Evolutionary conservation across 2,113 vertebrate species (phyloP).

Genomic region (Bubalus kerabau): DNA sequence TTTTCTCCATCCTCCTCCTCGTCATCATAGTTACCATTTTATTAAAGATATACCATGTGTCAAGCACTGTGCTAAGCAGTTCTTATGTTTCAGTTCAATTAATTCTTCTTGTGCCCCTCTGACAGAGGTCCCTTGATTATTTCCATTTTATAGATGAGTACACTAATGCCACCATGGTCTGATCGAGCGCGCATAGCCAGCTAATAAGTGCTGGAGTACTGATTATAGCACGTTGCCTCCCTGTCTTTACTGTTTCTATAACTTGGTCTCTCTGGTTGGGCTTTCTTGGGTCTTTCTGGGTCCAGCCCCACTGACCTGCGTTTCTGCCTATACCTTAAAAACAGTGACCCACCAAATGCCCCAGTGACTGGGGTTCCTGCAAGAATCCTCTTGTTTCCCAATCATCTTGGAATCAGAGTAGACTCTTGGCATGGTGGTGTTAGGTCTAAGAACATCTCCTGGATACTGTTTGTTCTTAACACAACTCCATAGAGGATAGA

Average conservation of each 20-base stretch:
- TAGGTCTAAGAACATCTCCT: neutral
- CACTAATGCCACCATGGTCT: neutral
- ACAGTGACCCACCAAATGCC: neutral
- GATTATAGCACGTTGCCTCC: neutral
- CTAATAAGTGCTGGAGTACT: neutral
- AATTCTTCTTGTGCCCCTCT: neutral
- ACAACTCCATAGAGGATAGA: neutral
- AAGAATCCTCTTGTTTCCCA: neutral
- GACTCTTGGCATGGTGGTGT: neutral
- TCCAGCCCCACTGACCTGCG: neutral
- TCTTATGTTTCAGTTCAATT: neutral
- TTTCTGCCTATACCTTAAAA: neutral
- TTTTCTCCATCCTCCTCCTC: neutral
- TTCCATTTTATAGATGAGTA: neutral
- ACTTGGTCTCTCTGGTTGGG: neutral
- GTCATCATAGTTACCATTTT: neutral
- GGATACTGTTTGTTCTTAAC: neutral
- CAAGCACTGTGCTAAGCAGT: neutral
- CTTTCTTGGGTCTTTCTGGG: neutral
- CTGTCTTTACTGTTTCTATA: neutral
- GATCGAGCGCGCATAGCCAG: neutral
- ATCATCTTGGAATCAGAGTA: neutral
- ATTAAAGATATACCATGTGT: neutral
- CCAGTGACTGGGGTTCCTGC: neutral
- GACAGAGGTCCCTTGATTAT: neutral